Conservation (phyloP, 2,113 vertebrate genomes). For the Rhea pennata region DNA sequence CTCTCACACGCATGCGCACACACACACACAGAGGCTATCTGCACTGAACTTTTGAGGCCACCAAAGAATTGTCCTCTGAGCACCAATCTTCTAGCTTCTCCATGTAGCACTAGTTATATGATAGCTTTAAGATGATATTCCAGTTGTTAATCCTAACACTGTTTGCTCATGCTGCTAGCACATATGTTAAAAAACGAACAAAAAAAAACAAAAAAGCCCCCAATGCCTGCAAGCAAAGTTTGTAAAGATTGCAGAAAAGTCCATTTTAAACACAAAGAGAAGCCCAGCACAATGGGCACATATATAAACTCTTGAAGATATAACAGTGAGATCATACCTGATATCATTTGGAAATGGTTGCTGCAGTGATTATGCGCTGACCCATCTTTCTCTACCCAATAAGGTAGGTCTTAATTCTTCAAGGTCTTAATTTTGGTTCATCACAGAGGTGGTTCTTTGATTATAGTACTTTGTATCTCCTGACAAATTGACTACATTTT, state of each 20-base stretch:
- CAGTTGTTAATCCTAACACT: background rate
- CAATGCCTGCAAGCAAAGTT: background rate
- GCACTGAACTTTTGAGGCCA: background rate
- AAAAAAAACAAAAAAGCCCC: background rate
- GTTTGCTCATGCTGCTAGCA: background rate
- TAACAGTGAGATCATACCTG: background rate
- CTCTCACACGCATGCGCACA: accelerated
- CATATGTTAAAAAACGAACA: background rate
- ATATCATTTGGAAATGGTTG: background rate
- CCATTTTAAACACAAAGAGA: background rate
- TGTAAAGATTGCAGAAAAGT: background rate
- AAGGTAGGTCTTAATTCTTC: too few species aligned
- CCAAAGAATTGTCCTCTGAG: background rate
- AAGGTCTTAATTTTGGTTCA: background rate
- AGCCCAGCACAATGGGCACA: background rate
- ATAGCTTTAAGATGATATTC: background rate
- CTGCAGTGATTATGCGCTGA: background rate
- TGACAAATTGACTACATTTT: background rate
- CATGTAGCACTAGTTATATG: background rate
- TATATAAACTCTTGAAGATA: background rate
- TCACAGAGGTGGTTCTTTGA: background rate
- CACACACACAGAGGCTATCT: accelerated
- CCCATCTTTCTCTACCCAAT: background rate
- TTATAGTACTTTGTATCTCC: background rate
- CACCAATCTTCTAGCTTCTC: background rate